These are phyloP conservation scores for Oenanthe oenanthe DNA, from an alignment of 2,113 vertebrate species.

Conservation along the genomic window DNA sequence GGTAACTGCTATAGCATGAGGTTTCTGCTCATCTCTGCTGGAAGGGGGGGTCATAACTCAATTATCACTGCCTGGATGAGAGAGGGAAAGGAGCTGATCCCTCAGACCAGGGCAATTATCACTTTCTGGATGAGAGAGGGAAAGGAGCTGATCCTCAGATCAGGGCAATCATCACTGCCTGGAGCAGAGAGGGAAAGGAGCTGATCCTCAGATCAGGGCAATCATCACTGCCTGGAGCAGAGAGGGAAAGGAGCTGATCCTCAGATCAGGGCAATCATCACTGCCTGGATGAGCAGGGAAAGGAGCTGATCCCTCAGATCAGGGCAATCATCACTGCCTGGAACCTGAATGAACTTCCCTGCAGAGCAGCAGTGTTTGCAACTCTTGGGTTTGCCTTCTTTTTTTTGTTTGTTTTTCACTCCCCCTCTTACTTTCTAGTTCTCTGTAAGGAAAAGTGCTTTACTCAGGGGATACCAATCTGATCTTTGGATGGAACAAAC, in stretches of 20 bases:
- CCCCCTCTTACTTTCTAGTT: background rate
- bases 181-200: rapidly evolving
- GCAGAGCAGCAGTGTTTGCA: background rate
- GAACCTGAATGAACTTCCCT: background rate
- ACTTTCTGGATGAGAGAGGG: background rate
- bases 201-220: too few relatives aligned
- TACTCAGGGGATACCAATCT: background rate
- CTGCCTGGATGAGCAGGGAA: too few relatives aligned
- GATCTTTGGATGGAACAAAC: background rate
- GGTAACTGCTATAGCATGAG: background rate
- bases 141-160: background rate
- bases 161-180: background rate
- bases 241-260: too few relatives aligned
- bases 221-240: too few relatives aligned
- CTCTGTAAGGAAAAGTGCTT: background rate
- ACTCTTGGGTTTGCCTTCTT: background rate
- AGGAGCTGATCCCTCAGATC: too few relatives aligned
- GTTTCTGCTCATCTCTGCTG: background rate
- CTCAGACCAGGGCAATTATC: too few relatives aligned
- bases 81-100: too few relatives aligned
- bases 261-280: background rate
- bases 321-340: too few relatives aligned
- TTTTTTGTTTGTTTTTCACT: background rate
- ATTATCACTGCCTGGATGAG: background rate
- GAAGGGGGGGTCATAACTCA: background rate